Evolutionary conservation across 2,888 invertebrate species (phyloP).

Genomic region (Bellardia bayeri): DNA sequence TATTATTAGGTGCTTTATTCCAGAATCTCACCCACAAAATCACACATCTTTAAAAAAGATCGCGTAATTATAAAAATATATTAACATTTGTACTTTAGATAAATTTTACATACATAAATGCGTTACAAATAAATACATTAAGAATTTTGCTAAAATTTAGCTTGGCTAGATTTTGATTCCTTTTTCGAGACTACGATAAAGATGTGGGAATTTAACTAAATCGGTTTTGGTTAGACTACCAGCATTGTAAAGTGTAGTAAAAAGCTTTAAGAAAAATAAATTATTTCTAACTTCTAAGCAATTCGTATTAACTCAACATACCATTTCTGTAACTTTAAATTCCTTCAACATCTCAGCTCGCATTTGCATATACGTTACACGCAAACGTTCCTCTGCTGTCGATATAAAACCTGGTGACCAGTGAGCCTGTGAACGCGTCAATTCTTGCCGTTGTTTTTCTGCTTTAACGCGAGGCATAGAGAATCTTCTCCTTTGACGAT

Average conservation of each 20-base stretch:
- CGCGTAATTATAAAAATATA: background rate
- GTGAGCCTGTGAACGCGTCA: slow-evolving; percentile 77
- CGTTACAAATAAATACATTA: slow-evolving; percentile 1
- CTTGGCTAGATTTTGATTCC: slow-evolving; percentile 53
- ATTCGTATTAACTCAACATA: slow-evolving; percentile 62
- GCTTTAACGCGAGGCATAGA: slow-evolving; percentile 85
- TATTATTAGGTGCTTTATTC: too few relatives aligned
- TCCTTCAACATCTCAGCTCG: slow-evolving; percentile 78
- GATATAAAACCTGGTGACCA: slow-evolving; percentile 82
- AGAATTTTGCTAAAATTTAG: background rate
- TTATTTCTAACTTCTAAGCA: background rate
- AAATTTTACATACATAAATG: background rate
- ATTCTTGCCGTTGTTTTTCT: slow-evolving; percentile 77
- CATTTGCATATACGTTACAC: slow-evolving; percentile 78
- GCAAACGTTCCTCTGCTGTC: slow-evolving; percentile 88
- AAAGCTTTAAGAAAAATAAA: slow-evolving; percentile 77
- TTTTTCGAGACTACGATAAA: slow-evolving; percentile 78
- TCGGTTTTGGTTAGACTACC: slow-evolving; percentile 82
- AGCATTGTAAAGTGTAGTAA: slow-evolving; percentile 77
- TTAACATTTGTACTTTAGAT: slow-evolving; percentile 3
- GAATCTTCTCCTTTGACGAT: slow-evolving; percentile 71
- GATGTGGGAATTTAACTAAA: slow-evolving; percentile 80
- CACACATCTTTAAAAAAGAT: too few relatives aligned
- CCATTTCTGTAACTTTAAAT: slow-evolving; percentile 79
- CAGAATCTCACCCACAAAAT: too few relatives aligned